phyloP scores from a whole-genome alignment of 2,113 vertebrate species.

The Holacanthus passer region DNA sequence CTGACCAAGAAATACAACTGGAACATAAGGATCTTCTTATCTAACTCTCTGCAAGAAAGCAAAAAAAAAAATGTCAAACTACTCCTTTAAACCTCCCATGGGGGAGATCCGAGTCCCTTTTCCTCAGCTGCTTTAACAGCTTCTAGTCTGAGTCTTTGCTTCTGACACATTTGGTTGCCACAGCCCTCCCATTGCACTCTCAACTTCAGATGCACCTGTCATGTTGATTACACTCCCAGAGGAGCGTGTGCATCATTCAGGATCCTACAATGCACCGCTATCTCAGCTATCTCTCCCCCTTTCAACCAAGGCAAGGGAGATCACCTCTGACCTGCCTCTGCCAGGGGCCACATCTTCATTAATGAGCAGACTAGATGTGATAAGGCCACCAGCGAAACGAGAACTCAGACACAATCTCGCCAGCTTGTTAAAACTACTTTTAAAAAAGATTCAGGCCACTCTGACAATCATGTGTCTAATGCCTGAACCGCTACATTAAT shows the following conservation, averaged over 20 bases:
- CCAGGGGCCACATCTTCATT: slow-evolving; percentile 60
- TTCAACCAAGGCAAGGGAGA: slow-evolving; percentile 3
- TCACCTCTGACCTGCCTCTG: slow-evolving; percentile 69
- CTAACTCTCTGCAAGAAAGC: background rate
- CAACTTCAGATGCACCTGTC: slow-evolving; percentile 61
- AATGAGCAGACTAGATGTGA: slow-evolving; percentile 55
- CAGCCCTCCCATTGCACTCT: slow-evolving; percentile 31
- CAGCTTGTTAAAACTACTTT: slow-evolving; percentile 56
- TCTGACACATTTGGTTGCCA: slow-evolving; percentile 32
- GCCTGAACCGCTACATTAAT: slow-evolving; percentile 36
- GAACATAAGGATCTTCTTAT: background rate
- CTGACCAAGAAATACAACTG: background rate
- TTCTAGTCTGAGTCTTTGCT: slow-evolving; percentile 15
- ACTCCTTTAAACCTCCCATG: background rate
- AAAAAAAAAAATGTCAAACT: slow-evolving; percentile 11
- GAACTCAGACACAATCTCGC: slow-evolving; percentile 41
- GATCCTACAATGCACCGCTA: slow-evolving; percentile 42
- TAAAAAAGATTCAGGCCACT: slow-evolving; percentile 71
- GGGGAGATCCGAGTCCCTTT: background rate
- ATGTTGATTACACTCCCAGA: slow-evolving; percentile 50
- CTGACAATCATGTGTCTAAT: slow-evolving; percentile 28
- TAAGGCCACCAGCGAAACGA: slow-evolving; percentile 56
- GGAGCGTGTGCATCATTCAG: slow-evolving; percentile 55
- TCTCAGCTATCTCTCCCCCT: slow-evolving; percentile 59
- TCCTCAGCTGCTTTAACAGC: slow-evolving; percentile 5